Percentiles rank a stretch among this genome's conserved stretches.
Evolutionary conservation across 2,797 vertebrate species (phyloP).

Genomic region (Vespertilio murinus): DNA sequence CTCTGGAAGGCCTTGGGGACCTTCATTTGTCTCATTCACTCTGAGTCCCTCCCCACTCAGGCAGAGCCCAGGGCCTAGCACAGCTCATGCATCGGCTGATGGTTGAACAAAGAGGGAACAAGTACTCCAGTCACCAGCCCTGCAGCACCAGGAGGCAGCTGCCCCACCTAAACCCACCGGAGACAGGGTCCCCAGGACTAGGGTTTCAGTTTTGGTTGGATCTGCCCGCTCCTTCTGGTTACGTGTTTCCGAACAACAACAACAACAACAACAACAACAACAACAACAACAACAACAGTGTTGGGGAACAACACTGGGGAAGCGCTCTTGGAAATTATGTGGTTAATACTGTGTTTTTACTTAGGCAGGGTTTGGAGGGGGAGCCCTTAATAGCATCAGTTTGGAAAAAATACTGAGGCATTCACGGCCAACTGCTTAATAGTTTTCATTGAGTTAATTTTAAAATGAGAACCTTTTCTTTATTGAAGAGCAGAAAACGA

Average conservation of each 20-base stretch:
- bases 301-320: not conserved
- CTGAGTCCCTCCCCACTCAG: not conserved
- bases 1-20: conserved; percentile 10
- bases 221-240: not conserved
- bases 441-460: conserved; percentile 86
- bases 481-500: conserved; percentile 85
- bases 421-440: conserved; percentile 83
- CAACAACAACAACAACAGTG: not conserved
- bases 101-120: not conserved
- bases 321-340: conserved; percentile 65
- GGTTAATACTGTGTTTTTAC: conserved; percentile 78
- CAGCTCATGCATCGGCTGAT: not conserved
- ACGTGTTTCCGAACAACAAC: not conserved
- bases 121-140: not conserved
- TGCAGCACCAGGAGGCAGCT: not conserved
- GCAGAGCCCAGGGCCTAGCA: not conserved
- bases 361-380: conserved; percentile 62
- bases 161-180: not conserved
- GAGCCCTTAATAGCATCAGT: conserved; percentile 78
- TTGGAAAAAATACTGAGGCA: conserved; percentile 80
- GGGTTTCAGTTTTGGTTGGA: not conserved
- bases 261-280: not conserved
- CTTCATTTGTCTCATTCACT: conserved; percentile 56
- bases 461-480: conserved; percentile 84
- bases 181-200: not conserved